A percentile compares a stretch with the other conserved stretches of the same genome.
These are phyloP conservation scores for Drosophila affinis DNA, from an alignment of 2,888 invertebrate genomes.

Conservation along the genomic window DNA sequence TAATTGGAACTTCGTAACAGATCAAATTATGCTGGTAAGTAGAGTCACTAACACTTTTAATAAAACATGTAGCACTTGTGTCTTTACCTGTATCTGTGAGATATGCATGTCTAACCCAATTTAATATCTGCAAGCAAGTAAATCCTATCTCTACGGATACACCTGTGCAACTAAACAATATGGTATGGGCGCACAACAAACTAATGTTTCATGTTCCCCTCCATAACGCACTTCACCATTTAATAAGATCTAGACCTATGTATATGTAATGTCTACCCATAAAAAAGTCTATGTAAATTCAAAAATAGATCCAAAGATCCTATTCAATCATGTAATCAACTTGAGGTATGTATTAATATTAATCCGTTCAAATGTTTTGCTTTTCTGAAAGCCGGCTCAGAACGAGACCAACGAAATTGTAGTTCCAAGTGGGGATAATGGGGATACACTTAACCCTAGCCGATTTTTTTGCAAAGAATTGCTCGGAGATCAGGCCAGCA, in stretches of 20 bases:
- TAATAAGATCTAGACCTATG: background rate
- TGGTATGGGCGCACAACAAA: conserved; percentile 41
- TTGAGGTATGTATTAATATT: background rate
- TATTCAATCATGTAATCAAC: background rate
- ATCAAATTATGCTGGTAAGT: conserved; percentile 71
- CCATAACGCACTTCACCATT: background rate
- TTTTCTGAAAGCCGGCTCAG: conserved; percentile 21
- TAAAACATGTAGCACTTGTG: conserved; percentile 6
- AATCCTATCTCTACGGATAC: conserved; percentile 65
- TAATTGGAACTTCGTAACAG: conserved; percentile 75
- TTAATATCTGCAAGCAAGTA: conserved; percentile 79
- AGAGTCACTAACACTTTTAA: background rate
- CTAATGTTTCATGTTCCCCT: background rate
- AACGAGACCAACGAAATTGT: conserved; percentile 8
- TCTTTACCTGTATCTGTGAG: conserved; percentile 20
- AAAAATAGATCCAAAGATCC: too few species aligned
- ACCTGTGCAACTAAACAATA: conserved; percentile 22
- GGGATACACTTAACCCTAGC: conserved; percentile 7
- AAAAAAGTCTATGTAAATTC: too few species aligned
- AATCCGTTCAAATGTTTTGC: background rate
- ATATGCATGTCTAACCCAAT: conserved; percentile 26
- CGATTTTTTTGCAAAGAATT: conserved; percentile 13
- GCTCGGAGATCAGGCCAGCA: conserved; percentile 48
- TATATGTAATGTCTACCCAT: too few species aligned
- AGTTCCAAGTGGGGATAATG: conserved; percentile 1